Conservation (phyloP, 1,140 invertebrate genomes). For the Gonioctena quinquepunctata region DNA sequence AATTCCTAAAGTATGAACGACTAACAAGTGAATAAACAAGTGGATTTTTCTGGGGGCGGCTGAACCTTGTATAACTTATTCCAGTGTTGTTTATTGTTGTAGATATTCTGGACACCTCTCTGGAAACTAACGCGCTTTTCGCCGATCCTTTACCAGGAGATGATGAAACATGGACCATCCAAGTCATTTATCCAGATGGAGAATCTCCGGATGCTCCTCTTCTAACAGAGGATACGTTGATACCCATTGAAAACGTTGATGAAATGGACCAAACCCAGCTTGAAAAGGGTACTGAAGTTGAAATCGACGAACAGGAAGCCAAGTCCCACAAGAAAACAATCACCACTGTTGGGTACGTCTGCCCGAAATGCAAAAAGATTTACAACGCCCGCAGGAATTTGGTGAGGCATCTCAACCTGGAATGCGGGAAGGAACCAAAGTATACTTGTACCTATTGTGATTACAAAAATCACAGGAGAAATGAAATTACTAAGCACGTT, state of each 20-base stretch:
- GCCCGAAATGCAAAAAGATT: conserved; percentile 49
- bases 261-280: not conserved
- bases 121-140: conserved; percentile 20
- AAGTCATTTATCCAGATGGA: conserved; percentile 40
- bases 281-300: not conserved
- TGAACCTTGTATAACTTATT: not conserved
- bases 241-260: conserved; percentile 9
- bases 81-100: not conserved
- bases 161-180: conserved; percentile 39
- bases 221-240: conserved; percentile 29
- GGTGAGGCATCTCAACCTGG: conserved; percentile 59
- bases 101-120: conserved; percentile 16
- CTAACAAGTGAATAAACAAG: no score
- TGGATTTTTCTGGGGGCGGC: no score
- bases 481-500: conserved; percentile 57
- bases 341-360: conserved; percentile 24
- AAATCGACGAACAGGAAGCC: not conserved
- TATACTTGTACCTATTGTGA: conserved; percentile 56
- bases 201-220: conserved; percentile 6
- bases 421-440: conserved; percentile 62
- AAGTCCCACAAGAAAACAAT: not conserved
- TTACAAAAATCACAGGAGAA: conserved; percentile 42
- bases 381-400: conserved; percentile 61
- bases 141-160: conserved; percentile 18
- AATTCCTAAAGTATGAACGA: no score